These are phyloP conservation scores for Stratiomys singularior DNA, from an alignment of 2,888 invertebrate genomes.

Conservation along the genomic window DNA sequence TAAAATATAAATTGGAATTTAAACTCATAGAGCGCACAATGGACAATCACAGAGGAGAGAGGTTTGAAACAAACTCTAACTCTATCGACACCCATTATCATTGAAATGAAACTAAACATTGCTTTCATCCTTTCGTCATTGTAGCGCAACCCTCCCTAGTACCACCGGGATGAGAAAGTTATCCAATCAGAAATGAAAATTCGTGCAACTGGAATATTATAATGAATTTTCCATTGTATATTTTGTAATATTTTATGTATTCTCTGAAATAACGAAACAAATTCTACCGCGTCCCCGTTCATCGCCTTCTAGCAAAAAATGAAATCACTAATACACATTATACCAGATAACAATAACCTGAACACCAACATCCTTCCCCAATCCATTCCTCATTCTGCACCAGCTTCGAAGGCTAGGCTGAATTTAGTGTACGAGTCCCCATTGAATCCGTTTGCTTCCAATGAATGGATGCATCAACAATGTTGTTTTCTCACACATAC, in stretches of 20 bases:
- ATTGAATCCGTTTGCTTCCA: constrained; percentile 18
- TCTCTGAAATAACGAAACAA: constrained; percentile 26
- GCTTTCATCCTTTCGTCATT: not conserved
- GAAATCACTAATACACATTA: constrained; percentile 44
- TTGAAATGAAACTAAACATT: not conserved
- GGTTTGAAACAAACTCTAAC: constrained; percentile 12
- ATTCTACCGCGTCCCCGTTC: not conserved
- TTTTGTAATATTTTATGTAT: constrained; percentile 47
- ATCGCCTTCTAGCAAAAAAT: constrained; percentile 19
- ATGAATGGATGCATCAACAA: constrained; percentile 35
- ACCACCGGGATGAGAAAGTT: constrained; percentile 52
- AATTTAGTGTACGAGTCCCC: constrained; percentile 5
- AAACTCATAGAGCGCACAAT: not conserved
- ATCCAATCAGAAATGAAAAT: constrained; percentile 54
- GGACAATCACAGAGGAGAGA: not conserved
- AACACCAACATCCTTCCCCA: not conserved
- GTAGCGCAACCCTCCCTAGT: not conserved
- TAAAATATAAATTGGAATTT: constrained; percentile 1
- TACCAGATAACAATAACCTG: constrained; percentile 35
- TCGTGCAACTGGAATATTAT: constrained; percentile 54
- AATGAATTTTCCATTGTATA: constrained; percentile 53
- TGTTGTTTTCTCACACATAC: constrained; percentile 3
- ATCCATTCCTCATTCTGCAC: not conserved
- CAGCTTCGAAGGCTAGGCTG: constrained; percentile 12
- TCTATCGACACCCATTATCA: constrained; percentile 18